Percentiles rank a stretch among this genome's conserved stretches.
These are phyloP conservation scores for Colius striatus DNA, from an alignment of 2,113 vertebrate genomes.

Conservation along the genomic window DNA sequence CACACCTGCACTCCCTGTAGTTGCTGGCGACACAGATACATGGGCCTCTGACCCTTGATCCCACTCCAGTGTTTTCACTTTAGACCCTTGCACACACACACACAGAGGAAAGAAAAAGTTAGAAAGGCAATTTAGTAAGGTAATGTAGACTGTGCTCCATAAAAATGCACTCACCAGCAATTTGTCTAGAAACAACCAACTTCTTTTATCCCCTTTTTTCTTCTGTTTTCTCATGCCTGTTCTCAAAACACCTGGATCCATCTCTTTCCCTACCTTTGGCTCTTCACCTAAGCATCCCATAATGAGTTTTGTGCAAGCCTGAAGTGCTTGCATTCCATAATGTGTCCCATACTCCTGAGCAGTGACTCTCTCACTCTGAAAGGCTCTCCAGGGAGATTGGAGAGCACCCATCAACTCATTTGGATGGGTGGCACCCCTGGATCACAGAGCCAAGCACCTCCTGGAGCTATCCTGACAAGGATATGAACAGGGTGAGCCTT, in stretches of 20 bases:
- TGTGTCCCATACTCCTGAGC: not conserved
- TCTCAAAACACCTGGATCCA: not conserved
- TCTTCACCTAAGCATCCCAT: not conserved
- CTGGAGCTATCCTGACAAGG: not conserved
- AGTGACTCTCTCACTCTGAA: not conserved
- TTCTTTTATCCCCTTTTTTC: not conserved
- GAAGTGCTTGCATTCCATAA: not conserved
- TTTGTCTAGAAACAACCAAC: not conserved
- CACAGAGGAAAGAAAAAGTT: not conserved
- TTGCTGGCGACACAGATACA: not conserved
- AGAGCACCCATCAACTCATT: not conserved
- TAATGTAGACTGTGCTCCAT: not conserved
- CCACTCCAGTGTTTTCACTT: not conserved
- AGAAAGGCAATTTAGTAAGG: not conserved
- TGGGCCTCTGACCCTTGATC: not conserved
- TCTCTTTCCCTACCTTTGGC: not conserved
- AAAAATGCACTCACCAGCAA: not conserved
- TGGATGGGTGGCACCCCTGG: not conserved
- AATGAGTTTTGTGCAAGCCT: not conserved
- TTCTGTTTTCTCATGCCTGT: not conserved
- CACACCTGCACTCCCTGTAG: not conserved
- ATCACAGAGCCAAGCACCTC: not conserved
- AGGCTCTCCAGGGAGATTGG: not conserved
- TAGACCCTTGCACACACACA: rapidly evolving
- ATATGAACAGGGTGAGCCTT: not conserved